Conservation (phyloP, 2,888 invertebrate species). For the Drosophila prolongata region DNA sequence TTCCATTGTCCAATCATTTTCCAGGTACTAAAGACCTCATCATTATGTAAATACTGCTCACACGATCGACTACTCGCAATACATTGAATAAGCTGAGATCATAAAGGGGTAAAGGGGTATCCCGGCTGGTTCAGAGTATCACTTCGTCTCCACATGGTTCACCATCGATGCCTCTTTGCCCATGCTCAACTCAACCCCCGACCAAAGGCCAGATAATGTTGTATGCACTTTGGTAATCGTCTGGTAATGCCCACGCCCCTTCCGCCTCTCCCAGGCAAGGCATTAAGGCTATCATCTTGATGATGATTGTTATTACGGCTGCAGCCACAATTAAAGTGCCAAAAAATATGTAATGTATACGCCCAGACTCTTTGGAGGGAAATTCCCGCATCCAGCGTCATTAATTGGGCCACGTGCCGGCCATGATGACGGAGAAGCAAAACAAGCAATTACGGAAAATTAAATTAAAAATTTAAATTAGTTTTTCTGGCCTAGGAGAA, state of each 20-base stretch:
- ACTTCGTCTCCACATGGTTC: slow-evolving; percentile 8
- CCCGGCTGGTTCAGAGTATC: neutral
- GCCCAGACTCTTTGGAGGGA: neutral
- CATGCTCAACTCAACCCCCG: neutral
- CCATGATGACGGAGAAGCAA: slow-evolving; percentile 10
- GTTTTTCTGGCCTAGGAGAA: slow-evolving; percentile 2
- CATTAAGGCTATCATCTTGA: slow-evolving; percentile 37
- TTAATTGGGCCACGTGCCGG: slow-evolving; percentile 62
- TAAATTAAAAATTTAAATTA: slow-evolving; percentile 72
- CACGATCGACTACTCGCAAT: too few species aligned
- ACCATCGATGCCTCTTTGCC: slow-evolving; percentile 43
- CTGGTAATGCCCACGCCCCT: slow-evolving; percentile 6
- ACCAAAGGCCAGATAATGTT: slow-evolving; percentile 14
- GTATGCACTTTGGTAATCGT: slow-evolving; percentile 27
- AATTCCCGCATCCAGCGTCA: slow-evolving; percentile 51
- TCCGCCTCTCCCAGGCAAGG: neutral
- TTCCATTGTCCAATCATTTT: neutral
- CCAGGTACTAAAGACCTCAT: neutral
- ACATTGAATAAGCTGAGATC: too few species aligned
- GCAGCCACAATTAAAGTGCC: slow-evolving; percentile 67
- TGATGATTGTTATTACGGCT: slow-evolving; percentile 54
- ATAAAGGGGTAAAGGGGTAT: neutral
- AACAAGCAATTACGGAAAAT: slow-evolving; percentile 48
- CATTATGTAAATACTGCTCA: neutral
- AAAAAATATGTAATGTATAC: slow-evolving; percentile 59